These are phyloP conservation scores for Strix aluco DNA, from an alignment of 2,113 vertebrate genomes.

Conservation along the genomic window DNA sequence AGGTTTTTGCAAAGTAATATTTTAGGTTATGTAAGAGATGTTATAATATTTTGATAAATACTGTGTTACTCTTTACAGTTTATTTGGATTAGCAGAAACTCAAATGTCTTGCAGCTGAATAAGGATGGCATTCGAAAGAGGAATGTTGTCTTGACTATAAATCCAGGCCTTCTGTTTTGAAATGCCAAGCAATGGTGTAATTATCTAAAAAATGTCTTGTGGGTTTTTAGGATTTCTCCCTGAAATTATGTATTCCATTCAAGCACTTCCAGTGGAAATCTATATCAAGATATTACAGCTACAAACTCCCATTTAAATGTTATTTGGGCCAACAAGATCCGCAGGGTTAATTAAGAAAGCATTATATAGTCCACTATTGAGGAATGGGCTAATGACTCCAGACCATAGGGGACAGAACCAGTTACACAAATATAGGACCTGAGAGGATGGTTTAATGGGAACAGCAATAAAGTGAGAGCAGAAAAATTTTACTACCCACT, in stretches of 20 bases:
- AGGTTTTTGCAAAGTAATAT: background rate
- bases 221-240: constrained; percentile 15
- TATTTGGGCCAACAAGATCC: constrained; percentile 53
- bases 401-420: constrained; percentile 32
- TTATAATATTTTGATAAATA: background rate
- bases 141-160: background rate
- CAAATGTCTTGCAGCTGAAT: background rate
- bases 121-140: background rate
- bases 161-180: background rate
- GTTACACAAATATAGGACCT: constrained; percentile 57
- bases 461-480: constrained; percentile 62
- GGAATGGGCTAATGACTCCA: constrained; percentile 16
- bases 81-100: background rate
- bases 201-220: background rate
- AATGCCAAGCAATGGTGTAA: background rate
- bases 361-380: constrained; percentile 6
- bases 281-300: constrained; percentile 18
- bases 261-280: constrained; percentile 37
- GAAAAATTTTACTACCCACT: constrained; percentile 57
- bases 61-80: background rate
- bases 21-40: background rate
- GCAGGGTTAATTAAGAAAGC: constrained; percentile 64
- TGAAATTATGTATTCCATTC: constrained; percentile 1
- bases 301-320: constrained; percentile 40
- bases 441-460: constrained; percentile 61